Evolutionary conservation across 2,888 invertebrate species (phyloP).

Genomic region (Baronia brevicornis): DNA sequence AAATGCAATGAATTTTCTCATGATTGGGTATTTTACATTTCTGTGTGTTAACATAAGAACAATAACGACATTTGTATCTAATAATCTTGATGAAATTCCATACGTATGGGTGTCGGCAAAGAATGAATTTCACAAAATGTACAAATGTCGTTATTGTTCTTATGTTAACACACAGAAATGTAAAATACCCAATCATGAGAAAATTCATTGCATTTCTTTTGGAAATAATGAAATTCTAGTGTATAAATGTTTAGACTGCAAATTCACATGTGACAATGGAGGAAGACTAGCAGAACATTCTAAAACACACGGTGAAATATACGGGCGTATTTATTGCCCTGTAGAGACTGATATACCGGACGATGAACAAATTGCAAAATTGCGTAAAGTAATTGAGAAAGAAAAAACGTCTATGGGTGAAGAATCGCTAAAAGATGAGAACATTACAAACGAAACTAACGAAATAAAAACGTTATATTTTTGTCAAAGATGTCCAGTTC

Average conservation of each 20-base stretch:
- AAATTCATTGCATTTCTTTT: slow-evolving; percentile 79
- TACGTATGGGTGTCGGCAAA: slow-evolving; percentile 85
- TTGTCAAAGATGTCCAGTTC: slow-evolving; percentile 88
- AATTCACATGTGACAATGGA: slow-evolving; percentile 84
- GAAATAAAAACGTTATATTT: slow-evolving; percentile 77
- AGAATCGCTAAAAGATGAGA: slow-evolving; percentile 38
- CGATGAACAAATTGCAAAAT: slow-evolving; percentile 77
- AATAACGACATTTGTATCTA: slow-evolving; percentile 85
- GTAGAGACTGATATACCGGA: slow-evolving; percentile 80
- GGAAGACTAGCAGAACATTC: slow-evolving; percentile 82
- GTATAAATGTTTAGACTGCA: slow-evolving; percentile 84
- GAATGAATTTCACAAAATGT: slow-evolving; percentile 86
- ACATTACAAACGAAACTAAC: slow-evolving; percentile 30
- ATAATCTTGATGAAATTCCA: slow-evolving; percentile 77
- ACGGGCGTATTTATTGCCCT: slow-evolving; percentile 82
- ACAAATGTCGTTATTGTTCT: slow-evolving; percentile 89
- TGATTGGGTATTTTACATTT: slow-evolving; percentile 88
- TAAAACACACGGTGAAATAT: slow-evolving; percentile 83
- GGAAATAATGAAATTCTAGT: slow-evolving; percentile 71
- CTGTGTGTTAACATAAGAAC: slow-evolving; percentile 88
- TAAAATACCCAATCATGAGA: slow-evolving; percentile 89
- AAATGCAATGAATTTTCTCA: slow-evolving; percentile 83
- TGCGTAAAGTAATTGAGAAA: slow-evolving; percentile 54
- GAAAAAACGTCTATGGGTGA: slow-evolving; percentile 43
- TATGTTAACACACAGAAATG: slow-evolving; percentile 87